Conservation (phyloP, 2,113 vertebrate genomes). For the Podarcis raffonei region DNA sequence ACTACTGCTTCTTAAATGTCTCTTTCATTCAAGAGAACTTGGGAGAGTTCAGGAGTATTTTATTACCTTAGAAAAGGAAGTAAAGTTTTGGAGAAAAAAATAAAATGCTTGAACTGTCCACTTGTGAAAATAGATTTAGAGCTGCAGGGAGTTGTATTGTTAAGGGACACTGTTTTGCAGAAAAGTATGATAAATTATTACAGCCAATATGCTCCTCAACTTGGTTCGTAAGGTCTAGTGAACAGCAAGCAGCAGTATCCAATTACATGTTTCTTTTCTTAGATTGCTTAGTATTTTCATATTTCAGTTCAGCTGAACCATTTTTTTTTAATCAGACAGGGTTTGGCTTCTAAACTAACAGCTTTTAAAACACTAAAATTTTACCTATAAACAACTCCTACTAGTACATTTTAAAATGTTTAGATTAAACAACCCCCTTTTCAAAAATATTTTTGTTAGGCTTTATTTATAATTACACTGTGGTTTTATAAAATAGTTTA, state of each 20-base stretch:
- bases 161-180: conserved; percentile 55
- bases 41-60: conserved; percentile 23
- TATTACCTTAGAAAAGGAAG: conserved; percentile 34
- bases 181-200: conserved; percentile 67
- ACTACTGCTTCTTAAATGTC: conserved; percentile 55
- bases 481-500: conserved; percentile 1
- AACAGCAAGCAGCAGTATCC: conserved; percentile 58
- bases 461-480: neutral
- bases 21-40: conserved; percentile 49
- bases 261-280: conserved; percentile 67
- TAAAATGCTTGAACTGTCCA: conserved; percentile 33
- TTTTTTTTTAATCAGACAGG: neutral
- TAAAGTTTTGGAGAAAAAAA: conserved; percentile 31
- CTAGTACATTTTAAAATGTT: neutral
- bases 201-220: conserved; percentile 56
- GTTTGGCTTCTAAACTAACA: conserved; percentile 34
- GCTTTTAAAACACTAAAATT: neutral
- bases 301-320: conserved; percentile 35
- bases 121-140: conserved; percentile 54
- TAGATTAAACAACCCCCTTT: neutral
- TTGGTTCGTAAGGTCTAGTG: conserved; percentile 64
- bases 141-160: conserved; percentile 33
- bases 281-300: conserved; percentile 55
- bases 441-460: neutral
- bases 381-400: neutral